phyloP scores from a whole-genome alignment of 2,113 vertebrate species.

The Lepus timidus region DNA sequence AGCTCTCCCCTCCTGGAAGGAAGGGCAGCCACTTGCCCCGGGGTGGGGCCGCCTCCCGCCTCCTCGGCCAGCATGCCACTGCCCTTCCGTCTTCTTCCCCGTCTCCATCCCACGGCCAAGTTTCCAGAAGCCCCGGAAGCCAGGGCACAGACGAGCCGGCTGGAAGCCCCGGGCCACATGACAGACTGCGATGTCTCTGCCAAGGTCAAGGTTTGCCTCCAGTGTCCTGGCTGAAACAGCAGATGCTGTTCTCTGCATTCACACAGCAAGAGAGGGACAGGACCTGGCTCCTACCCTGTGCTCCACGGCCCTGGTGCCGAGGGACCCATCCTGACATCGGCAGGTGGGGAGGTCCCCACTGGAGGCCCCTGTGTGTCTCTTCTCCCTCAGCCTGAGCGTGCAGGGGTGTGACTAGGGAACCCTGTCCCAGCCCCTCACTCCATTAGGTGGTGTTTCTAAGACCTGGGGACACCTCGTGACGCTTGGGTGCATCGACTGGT shows the following conservation, averaged over 20 bases:
- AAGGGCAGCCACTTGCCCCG: background rate
- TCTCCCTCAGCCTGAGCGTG: background rate
- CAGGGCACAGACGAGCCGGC: rapidly evolving
- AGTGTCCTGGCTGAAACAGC: background rate
- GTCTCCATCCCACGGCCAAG: background rate
- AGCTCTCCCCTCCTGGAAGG: background rate
- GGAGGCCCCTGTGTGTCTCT: background rate
- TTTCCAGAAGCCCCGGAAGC: background rate
- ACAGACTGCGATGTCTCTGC: background rate
- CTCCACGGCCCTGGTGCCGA: background rate
- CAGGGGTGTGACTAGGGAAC: background rate
- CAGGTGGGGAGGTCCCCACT: background rate
- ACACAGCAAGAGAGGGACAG: background rate
- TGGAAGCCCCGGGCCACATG: rapidly evolving
- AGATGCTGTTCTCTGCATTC: background rate
- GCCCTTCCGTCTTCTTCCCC: background rate
- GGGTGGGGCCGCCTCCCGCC: background rate
- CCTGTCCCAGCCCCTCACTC: background rate
- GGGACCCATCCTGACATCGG: background rate
- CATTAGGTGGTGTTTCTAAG: background rate
- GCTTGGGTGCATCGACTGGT: rapidly evolving
- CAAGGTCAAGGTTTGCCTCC: background rate
- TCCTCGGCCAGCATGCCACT: rapidly evolving
- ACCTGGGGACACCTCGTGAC: background rate
- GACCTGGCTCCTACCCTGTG: background rate